These are phyloP conservation scores for Theonella swinhoei DNA, from an alignment of 37 sponge, comb jelly and placozoan genomes.

Conservation along the genomic window DNA sequence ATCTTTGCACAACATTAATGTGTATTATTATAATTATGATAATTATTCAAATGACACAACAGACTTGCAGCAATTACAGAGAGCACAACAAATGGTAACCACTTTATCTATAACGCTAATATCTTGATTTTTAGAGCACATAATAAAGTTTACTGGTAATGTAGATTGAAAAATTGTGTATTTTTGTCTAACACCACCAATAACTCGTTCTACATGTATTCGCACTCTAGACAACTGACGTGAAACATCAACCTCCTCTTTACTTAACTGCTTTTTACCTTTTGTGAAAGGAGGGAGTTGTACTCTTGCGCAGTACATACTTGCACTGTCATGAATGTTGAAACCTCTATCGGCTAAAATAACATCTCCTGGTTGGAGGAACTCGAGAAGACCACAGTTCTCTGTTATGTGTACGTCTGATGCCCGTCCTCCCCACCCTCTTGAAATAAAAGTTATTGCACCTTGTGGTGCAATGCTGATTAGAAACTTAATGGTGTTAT, in stretches of 20 bases:
- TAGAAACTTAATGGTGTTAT: too few species aligned
- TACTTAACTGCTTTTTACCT: constrained; percentile 68
- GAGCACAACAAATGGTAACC: constrained; percentile 49
- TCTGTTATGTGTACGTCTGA: constrained; percentile 65
- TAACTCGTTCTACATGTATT: constrained; percentile 74
- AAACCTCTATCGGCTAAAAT: constrained; percentile 72
- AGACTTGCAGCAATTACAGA: too few species aligned
- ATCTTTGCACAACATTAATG: background rate
- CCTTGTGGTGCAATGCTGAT: too few species aligned
- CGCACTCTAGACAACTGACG: constrained; percentile 45
- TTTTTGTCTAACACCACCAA: constrained; percentile 57
- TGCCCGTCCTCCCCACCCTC: constrained; percentile 72
- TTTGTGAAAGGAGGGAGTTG: constrained; percentile 55
- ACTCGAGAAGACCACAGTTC: constrained; percentile 54
- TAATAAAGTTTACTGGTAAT: constrained; percentile 57
- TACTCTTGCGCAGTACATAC: constrained; percentile 48
- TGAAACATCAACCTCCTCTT: constrained; percentile 48
- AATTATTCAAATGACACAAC: too few species aligned
- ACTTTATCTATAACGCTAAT: constrained; percentile 55
- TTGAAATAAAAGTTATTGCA: too few species aligned
- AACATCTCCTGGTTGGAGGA: constrained; percentile 19
- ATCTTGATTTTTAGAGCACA: constrained; percentile 21
- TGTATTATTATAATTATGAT: background rate
- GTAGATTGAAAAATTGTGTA: constrained; percentile 54
- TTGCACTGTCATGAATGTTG: constrained; percentile 38